Evolutionary conservation across 2,113 vertebrate species (phyloP), one percentile per base, ranked within the genome.

Genomic region (Bubo scandiacus): DNA sequence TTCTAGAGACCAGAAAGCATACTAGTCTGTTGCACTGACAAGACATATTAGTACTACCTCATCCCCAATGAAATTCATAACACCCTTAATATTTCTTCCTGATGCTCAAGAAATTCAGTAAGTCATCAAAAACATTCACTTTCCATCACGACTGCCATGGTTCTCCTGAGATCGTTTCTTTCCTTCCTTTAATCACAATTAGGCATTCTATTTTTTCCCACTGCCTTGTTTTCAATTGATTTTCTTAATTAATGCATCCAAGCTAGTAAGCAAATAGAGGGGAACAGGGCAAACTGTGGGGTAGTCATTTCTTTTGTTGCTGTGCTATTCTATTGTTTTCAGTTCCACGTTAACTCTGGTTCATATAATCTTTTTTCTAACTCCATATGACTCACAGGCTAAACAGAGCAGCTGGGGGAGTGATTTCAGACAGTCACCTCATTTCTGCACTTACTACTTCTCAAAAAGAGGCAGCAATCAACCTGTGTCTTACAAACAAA

Each of bases 391-490:
- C 72, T 95, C 96, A 96, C 75, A 92, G 92, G 75, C 95, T 96
- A 91, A 93, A 94, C 92, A 59, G 86, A 94, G 86, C 84, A 96
- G 93, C 91, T 89, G 94, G 93, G 68, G 88, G 89, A 95, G 94
- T 92, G 83, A 97, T 94, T 96, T 96, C 94, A 96, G 95, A 94
- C 94, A 91, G 59, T 94, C 93, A 96, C 95, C 95, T 97, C 95
- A 96, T 96, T 97, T 96, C 94, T 92, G 82, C 86, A 73, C 79
- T 66, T 77, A 93, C 29, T 93, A 49, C 75, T 94, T 91, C 67
- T 96, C 91, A 62, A 81, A 90, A 95, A 89, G 55, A 91, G 72
- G 55, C 72, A 91, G 86, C 59, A 91, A 81, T 84, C 81, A 94
- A 84, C 88, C 26, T 81, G 26, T 72, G 67, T 78, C 91, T 86